These are phyloP conservation scores for Hyposoter didymator DNA, from an alignment of 2,888 invertebrate genomes.

Conservation along the genomic window DNA sequence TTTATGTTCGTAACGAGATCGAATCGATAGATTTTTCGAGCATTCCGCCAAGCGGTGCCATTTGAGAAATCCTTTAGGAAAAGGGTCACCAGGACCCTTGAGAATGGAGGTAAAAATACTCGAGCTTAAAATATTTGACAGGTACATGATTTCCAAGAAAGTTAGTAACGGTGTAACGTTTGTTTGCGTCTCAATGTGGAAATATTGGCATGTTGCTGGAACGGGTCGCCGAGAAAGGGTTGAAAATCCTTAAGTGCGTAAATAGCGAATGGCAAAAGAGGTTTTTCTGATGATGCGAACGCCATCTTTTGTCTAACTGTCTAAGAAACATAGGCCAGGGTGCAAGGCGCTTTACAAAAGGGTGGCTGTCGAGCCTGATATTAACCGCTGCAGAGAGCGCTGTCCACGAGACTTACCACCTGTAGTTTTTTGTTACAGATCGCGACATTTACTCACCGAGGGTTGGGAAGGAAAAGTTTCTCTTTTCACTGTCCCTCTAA, in stretches of 20 bases:
- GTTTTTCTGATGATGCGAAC: not conserved
- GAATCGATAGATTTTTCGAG: not conserved
- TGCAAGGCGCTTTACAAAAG: not conserved
- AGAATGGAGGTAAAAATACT: not conserved
- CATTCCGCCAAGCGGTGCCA: not conserved
- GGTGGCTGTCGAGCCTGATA: constrained; percentile 5
- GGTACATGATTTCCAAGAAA: not conserved
- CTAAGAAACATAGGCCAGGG: not conserved
- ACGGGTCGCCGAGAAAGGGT: not conserved
- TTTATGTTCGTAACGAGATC: not conserved
- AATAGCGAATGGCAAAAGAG: not conserved
- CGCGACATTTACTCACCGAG: constrained; percentile 38
- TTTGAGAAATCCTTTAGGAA: constrained; percentile 14
- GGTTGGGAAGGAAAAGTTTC: constrained; percentile 30
- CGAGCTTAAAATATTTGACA: not conserved
- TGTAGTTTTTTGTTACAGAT: constrained; percentile 33
- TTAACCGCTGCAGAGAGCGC: constrained; percentile 48
- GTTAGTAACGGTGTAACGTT: not conserved
- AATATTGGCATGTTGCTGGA: not conserved
- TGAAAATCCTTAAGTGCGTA: constrained; percentile 9
- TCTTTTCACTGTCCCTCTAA: not conserved
- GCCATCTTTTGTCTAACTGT: constrained; percentile 34
- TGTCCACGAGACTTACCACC: constrained; percentile 38
- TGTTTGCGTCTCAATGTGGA: not conserved
- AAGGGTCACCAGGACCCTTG: constrained; percentile 11